Evolutionary conservation across 30 jellyfish, hydroid and myxozoan genomes (phyloP).

Genomic region (Sanderia malayensis): DNA sequence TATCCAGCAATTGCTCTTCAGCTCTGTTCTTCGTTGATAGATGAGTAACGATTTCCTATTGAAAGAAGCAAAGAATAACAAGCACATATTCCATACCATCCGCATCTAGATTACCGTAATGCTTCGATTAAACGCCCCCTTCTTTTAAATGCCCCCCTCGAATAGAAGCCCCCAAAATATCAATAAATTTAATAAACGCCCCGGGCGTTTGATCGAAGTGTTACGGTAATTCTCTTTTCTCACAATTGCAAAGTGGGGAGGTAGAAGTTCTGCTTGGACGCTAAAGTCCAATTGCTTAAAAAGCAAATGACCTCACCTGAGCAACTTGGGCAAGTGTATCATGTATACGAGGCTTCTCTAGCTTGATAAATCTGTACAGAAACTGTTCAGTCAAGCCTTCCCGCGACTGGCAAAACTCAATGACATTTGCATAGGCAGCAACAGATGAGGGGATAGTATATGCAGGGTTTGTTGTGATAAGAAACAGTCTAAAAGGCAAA

Average conservation of each 20-base stretch:
- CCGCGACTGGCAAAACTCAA: conserved; percentile 74
- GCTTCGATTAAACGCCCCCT: no score
- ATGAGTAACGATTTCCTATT: conserved; percentile 62
- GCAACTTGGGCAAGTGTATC: conserved; percentile 59
- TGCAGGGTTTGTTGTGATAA: conserved; percentile 52
- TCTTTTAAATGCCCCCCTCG: no score
- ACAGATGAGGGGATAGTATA: conserved; percentile 50
- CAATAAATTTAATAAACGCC: no score
- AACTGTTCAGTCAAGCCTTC: conserved; percentile 63
- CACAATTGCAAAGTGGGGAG: no score
- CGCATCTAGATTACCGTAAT: no score
- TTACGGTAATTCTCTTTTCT: no score
- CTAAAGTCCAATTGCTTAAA: no score
- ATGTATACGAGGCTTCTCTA: conserved; percentile 75
- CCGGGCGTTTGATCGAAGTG: no score
- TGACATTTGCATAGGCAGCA: conserved; percentile 70
- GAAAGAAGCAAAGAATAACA: no score
- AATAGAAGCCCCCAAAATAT: no score
- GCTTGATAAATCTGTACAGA: conserved; percentile 53
- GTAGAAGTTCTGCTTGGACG: no score
- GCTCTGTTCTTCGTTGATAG: conserved; percentile 38
- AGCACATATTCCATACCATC: no score
- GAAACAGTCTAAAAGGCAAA: conserved; percentile 77
- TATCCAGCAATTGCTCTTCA: conserved; percentile 53
- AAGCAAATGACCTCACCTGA: conserved; percentile 36